Evolutionary conservation across 2,797 vertebrate genomes (phyloP), one percentile per base, ranked within the genome.

Genomic region (Menidia menidia): DNA sequence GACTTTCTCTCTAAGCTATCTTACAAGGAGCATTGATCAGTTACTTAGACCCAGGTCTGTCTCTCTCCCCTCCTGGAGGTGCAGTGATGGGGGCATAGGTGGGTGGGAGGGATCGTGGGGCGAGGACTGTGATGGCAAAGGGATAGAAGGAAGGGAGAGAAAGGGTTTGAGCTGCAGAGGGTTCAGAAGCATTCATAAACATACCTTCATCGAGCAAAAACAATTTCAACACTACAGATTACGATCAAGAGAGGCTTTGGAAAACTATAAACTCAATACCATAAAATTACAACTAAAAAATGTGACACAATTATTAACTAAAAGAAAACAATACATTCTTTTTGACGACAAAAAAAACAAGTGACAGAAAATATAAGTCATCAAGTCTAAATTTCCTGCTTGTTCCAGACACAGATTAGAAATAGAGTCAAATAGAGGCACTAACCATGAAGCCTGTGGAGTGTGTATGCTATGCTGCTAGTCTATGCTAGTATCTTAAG

Each of bases 151-250:
- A 59, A 67, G 68, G 65, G 73, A 76, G 72, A 87, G 68, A 74
- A 52, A 63, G 62, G 66, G 35, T 73, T 78, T 81, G 88, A 91
- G 90, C 91, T 89, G 89, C 85, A 87, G 87, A 87, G 83, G 85
- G 66, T 73, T 87, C 84, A 84, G 72, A 87, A 63, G 75, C 85
- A 68, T 74, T 80, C 45, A 73, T 50, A 65, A 73, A 78, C 14
- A 68, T 74, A 72, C 31, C 60, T 60, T 77, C 11, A 80, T 84
- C 58, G 73, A 75, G 57, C 58, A 80, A 58, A 73, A 56, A 64
- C 68, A 51, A 83, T 65, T 66, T 59, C 18, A 76, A 63, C 50
- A 42, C 50, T 68, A 67, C 12, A 77, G 58, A 76, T 73, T 61
- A 76, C 54, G 8, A 53, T 6, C 8, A 53, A 53, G 32, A 32